Base-by-base conservation (phyloP, 2,888 invertebrate species). In the Hermodice carunculata region DNA sequence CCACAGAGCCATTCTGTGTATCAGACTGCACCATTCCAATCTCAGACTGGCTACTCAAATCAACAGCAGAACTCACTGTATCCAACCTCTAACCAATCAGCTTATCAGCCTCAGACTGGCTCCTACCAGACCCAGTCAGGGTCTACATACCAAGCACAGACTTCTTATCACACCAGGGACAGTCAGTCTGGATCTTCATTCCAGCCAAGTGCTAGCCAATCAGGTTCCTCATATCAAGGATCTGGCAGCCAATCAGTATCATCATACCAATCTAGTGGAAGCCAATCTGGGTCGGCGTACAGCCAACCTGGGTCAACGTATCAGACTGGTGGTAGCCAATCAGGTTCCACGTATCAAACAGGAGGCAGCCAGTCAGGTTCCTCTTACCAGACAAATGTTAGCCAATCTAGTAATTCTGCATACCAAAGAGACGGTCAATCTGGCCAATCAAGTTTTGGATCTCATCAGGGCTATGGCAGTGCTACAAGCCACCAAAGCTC, bases 11-110 rank as follows among this genome's bases (percentile, higher is more conserved):
- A 67, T 48, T 63, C 69, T 28, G 51, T 46, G 19, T 69, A 69
- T 49, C 74, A 71, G 62, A 46, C 72, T n/a, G 75, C 80, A 43
- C 69, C 78, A 67, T 82, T 78, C 78, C 81, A 80, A 64, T 73
- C 70, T 68, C 77, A 76, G 61, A 69, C 73, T 32, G 70, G 70
- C 64, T 78, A 70, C 59, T 74, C 74, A 6, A 66, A 56, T 54
- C 60, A 67, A 54, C 58, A 75, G 60, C 73, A 72, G 53, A 75
- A 64, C 65, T 75, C 76, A 42, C 67, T 77, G 29, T 78, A 79
- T 64, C 76, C 75, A 49, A 64, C 51, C 28, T 66, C 75, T 6
- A n/a, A n/a, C n/a, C 65, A 67, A 22, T 69, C 67, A 42, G 52
- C 56, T 44, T 66, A 51, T 29, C 48, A 34, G 26, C 26, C 37